A percentile compares a stretch with the other conserved stretches of the same genome.
phyloP scores from a whole-genome alignment of 2,113 vertebrate species.

The Peromyscus leucopus region DNA sequence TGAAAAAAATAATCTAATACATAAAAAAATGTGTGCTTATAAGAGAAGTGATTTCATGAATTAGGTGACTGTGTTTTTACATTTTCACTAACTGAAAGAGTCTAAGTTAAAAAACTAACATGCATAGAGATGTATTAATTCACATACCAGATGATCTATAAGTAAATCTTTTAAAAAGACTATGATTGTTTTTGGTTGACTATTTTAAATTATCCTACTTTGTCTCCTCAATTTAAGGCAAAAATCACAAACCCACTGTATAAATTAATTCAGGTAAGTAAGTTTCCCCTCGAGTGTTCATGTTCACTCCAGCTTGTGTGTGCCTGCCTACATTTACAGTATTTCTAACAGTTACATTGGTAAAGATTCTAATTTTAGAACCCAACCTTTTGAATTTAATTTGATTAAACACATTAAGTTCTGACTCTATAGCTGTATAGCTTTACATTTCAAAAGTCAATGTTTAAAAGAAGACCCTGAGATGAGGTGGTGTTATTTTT shows the following conservation, averaged over 20 bases:
- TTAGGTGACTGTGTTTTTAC: constrained; percentile 74
- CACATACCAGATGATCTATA: constrained; percentile 60
- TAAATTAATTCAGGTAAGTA: neutral
- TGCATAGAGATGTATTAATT: constrained; percentile 66
- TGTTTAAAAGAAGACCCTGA: neutral
- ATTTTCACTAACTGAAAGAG: constrained; percentile 81
- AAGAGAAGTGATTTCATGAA: constrained; percentile 79
- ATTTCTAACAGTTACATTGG: neutral
- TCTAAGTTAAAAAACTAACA: constrained; percentile 74
- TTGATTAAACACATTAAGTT: neutral
- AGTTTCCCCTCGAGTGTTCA: neutral
- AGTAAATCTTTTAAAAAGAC: constrained; percentile 65
- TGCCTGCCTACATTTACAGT: constrained; percentile 1
- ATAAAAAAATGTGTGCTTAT: constrained; percentile 76
- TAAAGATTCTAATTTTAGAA: neutral
- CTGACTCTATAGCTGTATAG: neutral
- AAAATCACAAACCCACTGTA: neutral
- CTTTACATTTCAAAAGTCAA: neutral
- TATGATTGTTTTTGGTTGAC: constrained; percentile 47
- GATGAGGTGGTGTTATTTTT: neutral
- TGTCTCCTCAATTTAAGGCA: constrained; percentile 68
- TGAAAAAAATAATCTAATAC: constrained; percentile 75
- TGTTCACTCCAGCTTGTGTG: neutral
- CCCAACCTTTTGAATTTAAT: neutral
- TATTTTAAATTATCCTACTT: constrained; percentile 76